These are phyloP conservation scores for Thunnus albacares DNA, from an alignment of 2,797 vertebrate genomes.

Conservation along the genomic window DNA sequence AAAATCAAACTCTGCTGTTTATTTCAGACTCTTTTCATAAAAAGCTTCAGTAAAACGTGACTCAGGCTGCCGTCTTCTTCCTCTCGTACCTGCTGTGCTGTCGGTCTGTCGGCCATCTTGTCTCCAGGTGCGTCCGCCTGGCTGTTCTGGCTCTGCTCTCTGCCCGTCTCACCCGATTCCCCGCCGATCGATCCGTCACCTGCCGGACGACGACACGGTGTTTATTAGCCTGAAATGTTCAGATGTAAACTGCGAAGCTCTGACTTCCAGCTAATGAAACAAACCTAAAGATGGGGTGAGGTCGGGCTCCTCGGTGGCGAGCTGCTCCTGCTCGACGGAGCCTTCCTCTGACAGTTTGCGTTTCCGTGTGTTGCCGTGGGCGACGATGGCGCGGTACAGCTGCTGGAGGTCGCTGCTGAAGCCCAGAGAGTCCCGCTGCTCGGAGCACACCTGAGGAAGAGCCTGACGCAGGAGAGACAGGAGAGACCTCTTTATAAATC, in stretches of 20 bases:
- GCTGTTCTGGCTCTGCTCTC: not conserved
- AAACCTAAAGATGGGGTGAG: constrained; percentile 40
- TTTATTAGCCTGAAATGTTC: no score
- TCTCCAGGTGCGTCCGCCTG: not conserved
- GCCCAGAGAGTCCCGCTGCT: constrained; percentile 21
- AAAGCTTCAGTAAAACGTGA: no score
- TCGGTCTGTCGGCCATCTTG: constrained; percentile 13
- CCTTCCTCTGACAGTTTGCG: constrained; percentile 53
- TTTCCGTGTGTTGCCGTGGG: constrained; percentile 59
- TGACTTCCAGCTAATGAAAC: not conserved
- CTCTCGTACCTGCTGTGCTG: constrained; percentile 44
- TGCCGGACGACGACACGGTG: not conserved
- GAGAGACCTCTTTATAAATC: not conserved
- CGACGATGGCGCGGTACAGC: constrained; percentile 68
- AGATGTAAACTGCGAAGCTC: not conserved
- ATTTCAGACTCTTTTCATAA: no score
- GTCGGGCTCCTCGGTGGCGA: constrained; percentile 3
- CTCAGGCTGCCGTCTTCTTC: not conserved
- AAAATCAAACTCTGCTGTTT: no score
- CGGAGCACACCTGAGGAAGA: constrained; percentile 62
- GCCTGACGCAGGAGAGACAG: constrained; percentile 48
- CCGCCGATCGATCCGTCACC: not conserved
- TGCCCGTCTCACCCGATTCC: not conserved
- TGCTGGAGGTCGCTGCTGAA: constrained; percentile 72
- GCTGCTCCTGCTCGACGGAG: constrained; percentile 2